Percentiles rank a stretch among this genome's conserved stretches.
Conservation (phyloP, 2,888 invertebrate genomes). For the Exephanes ischioxanthus region DNA sequence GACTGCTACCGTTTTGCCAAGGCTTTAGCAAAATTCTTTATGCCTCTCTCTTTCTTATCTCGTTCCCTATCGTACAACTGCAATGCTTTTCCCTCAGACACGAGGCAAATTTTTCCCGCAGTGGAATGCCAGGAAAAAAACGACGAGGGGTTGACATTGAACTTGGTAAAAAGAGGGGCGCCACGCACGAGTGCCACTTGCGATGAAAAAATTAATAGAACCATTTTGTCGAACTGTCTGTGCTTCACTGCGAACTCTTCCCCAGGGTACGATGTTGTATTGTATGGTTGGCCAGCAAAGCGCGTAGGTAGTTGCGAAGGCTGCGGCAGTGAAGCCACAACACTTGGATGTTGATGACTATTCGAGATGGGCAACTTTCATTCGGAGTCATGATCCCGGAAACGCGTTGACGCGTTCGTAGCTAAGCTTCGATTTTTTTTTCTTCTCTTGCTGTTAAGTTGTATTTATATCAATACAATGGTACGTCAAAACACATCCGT, state of each 20-base stretch:
- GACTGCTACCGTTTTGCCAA: constrained; percentile 64
- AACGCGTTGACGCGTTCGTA: constrained; percentile 73
- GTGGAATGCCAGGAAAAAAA: constrained; percentile 52
- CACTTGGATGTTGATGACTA: constrained; percentile 79
- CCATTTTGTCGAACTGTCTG: constrained; percentile 81
- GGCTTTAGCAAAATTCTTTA: constrained; percentile 63
- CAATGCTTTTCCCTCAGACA: constrained; percentile 66
- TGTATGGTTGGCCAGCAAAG: constrained; percentile 52
- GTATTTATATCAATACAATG: neutral
- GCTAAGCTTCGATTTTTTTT: constrained; percentile 27
- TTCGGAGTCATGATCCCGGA: constrained; percentile 83
- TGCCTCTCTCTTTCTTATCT: constrained; percentile 59
- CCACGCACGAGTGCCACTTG: constrained; percentile 83
- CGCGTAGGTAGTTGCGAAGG: constrained; percentile 73
- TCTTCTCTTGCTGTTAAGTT: constrained; percentile 6
- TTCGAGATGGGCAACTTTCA: constrained; percentile 79
- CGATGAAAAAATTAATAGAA: constrained; percentile 85
- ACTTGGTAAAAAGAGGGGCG: constrained; percentile 74
- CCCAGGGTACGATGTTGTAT: constrained; percentile 48
- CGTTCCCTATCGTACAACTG: constrained; percentile 50
- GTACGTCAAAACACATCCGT: constrained; percentile 9
- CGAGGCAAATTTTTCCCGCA: constrained; percentile 70
- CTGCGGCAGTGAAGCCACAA: constrained; percentile 78
- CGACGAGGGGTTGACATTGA: constrained; percentile 42
- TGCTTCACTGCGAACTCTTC: constrained; percentile 47